Base-by-base conservation (phyloP, 2,888 invertebrate genomes). In the Dasypolia templi region DNA sequence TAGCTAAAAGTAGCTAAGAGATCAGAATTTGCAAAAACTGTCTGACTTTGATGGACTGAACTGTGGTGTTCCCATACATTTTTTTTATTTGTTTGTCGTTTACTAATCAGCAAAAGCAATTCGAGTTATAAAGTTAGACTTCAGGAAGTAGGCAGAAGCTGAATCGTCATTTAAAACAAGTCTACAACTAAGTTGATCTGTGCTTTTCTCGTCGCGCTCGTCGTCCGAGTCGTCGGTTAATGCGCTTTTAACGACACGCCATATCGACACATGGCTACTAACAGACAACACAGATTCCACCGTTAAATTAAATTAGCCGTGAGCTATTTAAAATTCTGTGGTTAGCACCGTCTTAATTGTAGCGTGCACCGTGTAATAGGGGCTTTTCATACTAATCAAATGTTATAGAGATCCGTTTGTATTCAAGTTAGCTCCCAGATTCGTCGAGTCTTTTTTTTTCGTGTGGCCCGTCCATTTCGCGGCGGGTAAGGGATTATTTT, bases 211-310 rank as follows among this genome's bases (percentile, higher is more conserved):
- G 82, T 80, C 83, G 77, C 72, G 72, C 71, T 56, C 78, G 85
- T 78, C 81, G 86, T 86, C 86, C 86, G 86, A 89, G 87, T 89
- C 87, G 82, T 87, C 84, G 88, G 90, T 90, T 94, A 93, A 94
- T 93, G 94, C 85, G 92, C 92, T 92, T 93, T 92, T 92, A 93
- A 92, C 93, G 92, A 93, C 89, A 87, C 84, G 79, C 82, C 86
- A 87, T 89, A 89, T 87, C 88, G 88, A 89, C 91, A 92, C 91
- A 91, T 90, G 91, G 87, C 80, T 85, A 76, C 76, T 64, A 56
- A 68, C 81, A 80, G 81, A 75, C 72, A 75, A 81, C 81, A 77
- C 82, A 77, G 85, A 82, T 82, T 82, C 82, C 69, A 73, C 84
- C 77, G 82, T 82, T 87, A 85, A 88, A 89, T 87, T 87, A 88